phyloP scores from a whole-genome alignment of 2,113 vertebrate species.

The Propithecus coquereli region DNA sequence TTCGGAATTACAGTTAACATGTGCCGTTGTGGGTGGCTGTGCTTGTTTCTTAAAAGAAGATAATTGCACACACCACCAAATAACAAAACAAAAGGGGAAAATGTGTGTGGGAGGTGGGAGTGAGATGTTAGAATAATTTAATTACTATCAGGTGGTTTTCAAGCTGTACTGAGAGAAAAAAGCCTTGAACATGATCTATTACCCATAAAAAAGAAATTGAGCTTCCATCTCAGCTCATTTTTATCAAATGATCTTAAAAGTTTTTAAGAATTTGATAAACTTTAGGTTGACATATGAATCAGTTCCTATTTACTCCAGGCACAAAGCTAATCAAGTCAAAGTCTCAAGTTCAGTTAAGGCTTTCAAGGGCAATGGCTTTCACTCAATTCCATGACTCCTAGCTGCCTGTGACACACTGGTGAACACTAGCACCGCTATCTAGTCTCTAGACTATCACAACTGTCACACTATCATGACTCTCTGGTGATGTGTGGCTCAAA shows the following conservation, averaged over 20 bases:
- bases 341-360: neutral
- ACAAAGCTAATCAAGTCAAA: neutral
- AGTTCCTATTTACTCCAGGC: constrained; percentile 31
- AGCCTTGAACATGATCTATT: constrained; percentile 53
- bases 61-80: constrained; percentile 60
- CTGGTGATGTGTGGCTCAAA: neutral
- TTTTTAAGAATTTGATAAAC: constrained; percentile 63
- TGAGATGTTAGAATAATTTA: constrained; percentile 57
- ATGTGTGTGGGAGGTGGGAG: constrained; percentile 58
- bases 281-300: constrained; percentile 35
- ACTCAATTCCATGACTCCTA: neutral
- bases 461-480: neutral
- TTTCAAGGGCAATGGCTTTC: neutral
- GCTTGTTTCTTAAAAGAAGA: constrained; percentile 61
- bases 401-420: neutral
- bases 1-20: constrained; percentile 37
- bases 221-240: constrained; percentile 54
- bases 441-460: neutral
- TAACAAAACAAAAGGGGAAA: constrained; percentile 65
- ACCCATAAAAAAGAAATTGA: constrained; percentile 35
- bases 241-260: constrained; percentile 55
- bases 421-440: neutral
- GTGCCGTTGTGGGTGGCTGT: constrained; percentile 37
- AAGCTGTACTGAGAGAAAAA: constrained; percentile 30
- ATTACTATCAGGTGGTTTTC: constrained; percentile 68